Percentiles rank a stretch among this genome's conserved stretches.
These are phyloP conservation scores for Crematogaster levior DNA, from an alignment of 2,888 invertebrate species.

Conservation along the genomic window DNA sequence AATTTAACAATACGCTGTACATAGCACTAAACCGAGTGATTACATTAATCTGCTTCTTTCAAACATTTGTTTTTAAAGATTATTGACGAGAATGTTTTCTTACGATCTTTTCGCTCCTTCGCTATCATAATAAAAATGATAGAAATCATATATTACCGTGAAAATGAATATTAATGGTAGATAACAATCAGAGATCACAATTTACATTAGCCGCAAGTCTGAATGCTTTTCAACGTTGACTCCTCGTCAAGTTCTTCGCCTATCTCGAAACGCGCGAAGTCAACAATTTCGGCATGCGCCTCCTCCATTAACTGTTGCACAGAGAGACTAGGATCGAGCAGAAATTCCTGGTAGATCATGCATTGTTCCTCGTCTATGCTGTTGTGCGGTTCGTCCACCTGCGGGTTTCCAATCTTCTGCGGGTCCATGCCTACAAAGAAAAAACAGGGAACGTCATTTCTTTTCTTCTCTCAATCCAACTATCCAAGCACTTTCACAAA, in stretches of 20 bases:
- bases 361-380: conserved; percentile 92
- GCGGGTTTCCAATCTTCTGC: conserved; percentile 89
- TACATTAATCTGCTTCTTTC: background rate
- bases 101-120: background rate
- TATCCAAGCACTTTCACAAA: background rate
- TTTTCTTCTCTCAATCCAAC: background rate
- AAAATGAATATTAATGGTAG: background rate
- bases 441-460: background rate
- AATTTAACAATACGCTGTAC: background rate
- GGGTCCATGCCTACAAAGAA: conserved; percentile 91
- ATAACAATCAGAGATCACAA: background rate
- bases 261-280: conserved; percentile 95
- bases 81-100: background rate
- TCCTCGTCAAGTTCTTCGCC: conserved; percentile 88
- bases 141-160: background rate
- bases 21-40: background rate
- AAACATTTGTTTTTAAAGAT: background rate
- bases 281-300: conserved; percentile 89
- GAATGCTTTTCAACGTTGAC: conserved; percentile 87
- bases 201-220: conserved; percentile 88
- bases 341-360: conserved; percentile 94
- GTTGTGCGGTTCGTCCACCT: conserved; percentile 88
- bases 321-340: conserved; percentile 91
- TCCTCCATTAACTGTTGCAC: conserved; percentile 91
- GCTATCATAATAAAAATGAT: background rate